Evolutionary conservation across 1,140 invertebrate genomes (phyloP), one percentile per base, ranked within the genome.

Genomic region (Drosophila equinoxialis): DNA sequence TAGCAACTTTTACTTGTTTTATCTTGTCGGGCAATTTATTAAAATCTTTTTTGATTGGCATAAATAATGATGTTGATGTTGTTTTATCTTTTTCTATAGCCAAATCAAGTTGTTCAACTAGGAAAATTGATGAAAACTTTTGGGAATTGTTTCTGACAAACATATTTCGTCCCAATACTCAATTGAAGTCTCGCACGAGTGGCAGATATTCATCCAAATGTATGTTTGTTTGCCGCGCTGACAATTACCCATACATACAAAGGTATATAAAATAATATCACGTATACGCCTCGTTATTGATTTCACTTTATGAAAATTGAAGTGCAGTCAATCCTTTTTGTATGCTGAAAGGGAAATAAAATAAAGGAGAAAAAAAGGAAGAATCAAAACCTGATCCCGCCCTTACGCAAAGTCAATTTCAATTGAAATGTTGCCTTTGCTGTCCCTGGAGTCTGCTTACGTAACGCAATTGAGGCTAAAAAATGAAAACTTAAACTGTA

Each of bases 11-110:
- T 63, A 62, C 48, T 55, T 42, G 57, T 51, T 39, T 58, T 71
- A 30, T 39, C 68, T 61, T 76, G 66, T 77, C 70, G 58, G 71
- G 74, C 68, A 77, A 86, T 85, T 87, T 85, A 81, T 78, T 77
- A 77, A 85, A 81, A 78, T 74, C 81, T 83, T 71, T 80, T 83
- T 80, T 79, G 83, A 83, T 83, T 86, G 77, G 84, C 71, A 86
- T 83, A 87, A 87, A 87, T 86, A 77, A 79, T 87, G 83, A 72
- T 77, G 67, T 57, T 48, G 26, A 13, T 61, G 54, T 57, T 48
- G 58, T 72, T 81, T 51, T 23, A 7, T 51, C 17, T 5, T 39
- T 13, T 8, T 48, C 45, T 20, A 17, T 20, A 6, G 45, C 17
- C 8, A 51, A 85, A 85, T 85, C 79, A 87, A 86, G 75, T 86